A percentile compares a stretch with the other conserved stretches of the same genome.
Conservation (phyloP, 1,140 invertebrate species). For the Linepithema humile region DNA sequence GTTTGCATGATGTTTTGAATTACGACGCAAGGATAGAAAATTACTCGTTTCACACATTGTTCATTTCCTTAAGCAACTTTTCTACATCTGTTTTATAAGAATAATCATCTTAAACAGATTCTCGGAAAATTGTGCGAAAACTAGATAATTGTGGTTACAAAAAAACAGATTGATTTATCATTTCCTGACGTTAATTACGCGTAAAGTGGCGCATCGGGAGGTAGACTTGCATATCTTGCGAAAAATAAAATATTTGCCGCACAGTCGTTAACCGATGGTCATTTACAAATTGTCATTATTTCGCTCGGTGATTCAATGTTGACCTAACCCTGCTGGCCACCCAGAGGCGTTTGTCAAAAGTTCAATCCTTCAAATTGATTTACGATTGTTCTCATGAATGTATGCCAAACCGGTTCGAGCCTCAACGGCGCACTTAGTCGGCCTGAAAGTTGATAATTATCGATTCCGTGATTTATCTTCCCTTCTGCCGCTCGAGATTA, state of each 20-base stretch:
- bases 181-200: not conserved
- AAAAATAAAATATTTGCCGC: conserved; percentile 26
- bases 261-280: conserved; percentile 2
- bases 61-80: not conserved
- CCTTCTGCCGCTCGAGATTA: conserved; percentile 4
- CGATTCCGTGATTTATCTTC: conserved; percentile 37
- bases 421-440: not conserved
- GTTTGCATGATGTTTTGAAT: not conserved
- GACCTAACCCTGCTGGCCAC: conserved; percentile 50
- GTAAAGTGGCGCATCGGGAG: not conserved
- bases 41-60: too few species aligned
- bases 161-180: not conserved
- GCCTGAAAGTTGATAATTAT: conserved; percentile 53
- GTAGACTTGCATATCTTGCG: not conserved
- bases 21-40: not conserved
- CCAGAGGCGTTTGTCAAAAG: conserved; percentile 57
- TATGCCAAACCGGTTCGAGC: conserved; percentile 48
- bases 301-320: conserved; percentile 57
- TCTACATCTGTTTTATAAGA: not conserved
- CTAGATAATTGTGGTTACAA: not conserved
- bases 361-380: conserved; percentile 61
- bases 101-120: not conserved
- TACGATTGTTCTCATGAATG: conserved; percentile 56
- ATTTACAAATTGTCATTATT: conserved; percentile 58
- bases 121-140: not conserved